Evolutionary conservation across 2,113 vertebrate genomes (phyloP).

Genomic region (Brienomyrus brachyistius): DNA sequence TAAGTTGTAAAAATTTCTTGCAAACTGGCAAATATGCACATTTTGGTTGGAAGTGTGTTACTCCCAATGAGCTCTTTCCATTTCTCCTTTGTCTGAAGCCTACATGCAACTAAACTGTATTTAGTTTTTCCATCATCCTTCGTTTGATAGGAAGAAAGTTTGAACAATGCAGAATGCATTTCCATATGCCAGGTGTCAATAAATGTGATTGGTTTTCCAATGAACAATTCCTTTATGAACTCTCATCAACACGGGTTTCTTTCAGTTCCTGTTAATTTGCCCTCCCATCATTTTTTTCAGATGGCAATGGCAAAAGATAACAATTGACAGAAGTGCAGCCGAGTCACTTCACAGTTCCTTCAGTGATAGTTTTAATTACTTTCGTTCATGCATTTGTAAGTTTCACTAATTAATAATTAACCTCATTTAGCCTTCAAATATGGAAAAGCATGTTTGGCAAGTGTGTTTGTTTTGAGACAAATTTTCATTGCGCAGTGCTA

Average conservation of each 20-base stretch:
- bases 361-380: constrained; percentile 48
- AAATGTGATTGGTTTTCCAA: background rate
- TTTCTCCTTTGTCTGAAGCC: constrained; percentile 19
- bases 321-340: background rate
- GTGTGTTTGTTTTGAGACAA: constrained; percentile 36
- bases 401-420: constrained; percentile 58
- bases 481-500: constrained; percentile 37
- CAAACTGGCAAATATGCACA: background rate
- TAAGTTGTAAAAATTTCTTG: background rate
- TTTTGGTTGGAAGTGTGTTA: background rate
- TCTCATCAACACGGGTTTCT: background rate
- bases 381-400: constrained; percentile 56
- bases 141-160: background rate
- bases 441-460: constrained; percentile 41
- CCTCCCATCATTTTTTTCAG: background rate
- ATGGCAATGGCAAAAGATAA: background rate
- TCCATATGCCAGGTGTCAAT: background rate
- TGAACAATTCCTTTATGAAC: background rate
- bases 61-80: background rate
- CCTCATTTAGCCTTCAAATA: constrained; percentile 55
- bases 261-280: background rate
- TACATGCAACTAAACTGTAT: background rate
- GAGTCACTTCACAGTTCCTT: constrained; percentile 29
- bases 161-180: background rate
- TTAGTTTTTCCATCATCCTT: background rate